Evolutionary conservation across 2,113 vertebrate genomes (phyloP).

Genomic region (Antechinus flavipes): DNA sequence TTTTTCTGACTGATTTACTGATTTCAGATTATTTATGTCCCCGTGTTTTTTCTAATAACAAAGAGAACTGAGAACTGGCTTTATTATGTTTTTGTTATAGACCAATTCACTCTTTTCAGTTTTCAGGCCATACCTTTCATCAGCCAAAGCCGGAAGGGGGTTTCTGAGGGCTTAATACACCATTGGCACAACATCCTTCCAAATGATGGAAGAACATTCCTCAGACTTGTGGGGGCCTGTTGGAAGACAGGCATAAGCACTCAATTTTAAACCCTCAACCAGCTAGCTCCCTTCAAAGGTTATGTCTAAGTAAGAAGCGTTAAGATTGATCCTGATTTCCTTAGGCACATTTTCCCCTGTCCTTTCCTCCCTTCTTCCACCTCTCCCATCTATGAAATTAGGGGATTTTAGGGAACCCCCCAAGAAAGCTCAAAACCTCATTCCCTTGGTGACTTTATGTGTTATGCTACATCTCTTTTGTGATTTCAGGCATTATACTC

Average conservation of each 20-base stretch:
- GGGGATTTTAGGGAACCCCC: background rate
- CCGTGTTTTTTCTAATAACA: background rate
- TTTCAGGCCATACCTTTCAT: slow-evolving; percentile 67
- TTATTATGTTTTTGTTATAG: slow-evolving; percentile 14
- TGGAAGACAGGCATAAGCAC: slow-evolving; percentile 36
- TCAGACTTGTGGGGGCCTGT: slow-evolving; percentile 71
- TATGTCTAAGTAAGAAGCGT: slow-evolving; percentile 27
- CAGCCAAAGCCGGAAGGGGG: slow-evolving; percentile 44
- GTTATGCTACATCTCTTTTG: background rate
- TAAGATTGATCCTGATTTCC: slow-evolving; percentile 18
- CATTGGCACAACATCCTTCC: slow-evolving; percentile 67
- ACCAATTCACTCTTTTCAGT: slow-evolving; percentile 72
- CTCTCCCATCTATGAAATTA: background rate
- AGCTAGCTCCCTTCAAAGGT: slow-evolving; percentile 17
- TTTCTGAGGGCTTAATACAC: slow-evolving; percentile 70
- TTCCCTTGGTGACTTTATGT: background rate
- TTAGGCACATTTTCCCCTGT: background rate
- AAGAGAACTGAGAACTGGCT: slow-evolving; percentile 29
- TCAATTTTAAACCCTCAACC: slow-evolving; percentile 16
- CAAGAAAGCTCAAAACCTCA: background rate
- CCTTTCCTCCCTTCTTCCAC: slow-evolving; percentile 27
- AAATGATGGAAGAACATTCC: slow-evolving; percentile 63
- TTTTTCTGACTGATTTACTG: background rate
- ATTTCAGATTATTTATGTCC: background rate
- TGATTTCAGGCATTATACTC: background rate